Evolutionary conservation across 2,797 vertebrate species (phyloP), one percentile per base, ranked within the genome.

Genomic region (Hoplostethus atlanticus): DNA sequence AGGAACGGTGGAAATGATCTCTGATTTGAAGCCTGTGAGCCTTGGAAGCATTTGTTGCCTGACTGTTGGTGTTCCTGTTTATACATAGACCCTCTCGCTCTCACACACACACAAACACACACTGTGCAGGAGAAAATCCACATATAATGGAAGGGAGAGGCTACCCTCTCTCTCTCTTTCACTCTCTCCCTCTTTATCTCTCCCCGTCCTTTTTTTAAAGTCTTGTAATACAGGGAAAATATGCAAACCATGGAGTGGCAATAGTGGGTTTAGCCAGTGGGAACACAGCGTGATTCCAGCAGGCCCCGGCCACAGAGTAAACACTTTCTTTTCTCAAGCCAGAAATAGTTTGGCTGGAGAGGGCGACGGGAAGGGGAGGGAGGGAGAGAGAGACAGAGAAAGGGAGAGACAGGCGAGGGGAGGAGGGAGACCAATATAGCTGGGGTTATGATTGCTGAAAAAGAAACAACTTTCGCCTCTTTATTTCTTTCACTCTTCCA

Each of bases 271-370:
- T 90, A 90, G 91, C 87, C 83, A 88, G 90, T 91, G 94, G 93
- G 94, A 95, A 94, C 93, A 87, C 92, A 90, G 92, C 88, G 81
- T 94, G 94, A 94, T 87, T 94, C 91, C 88, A 89, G 83, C 90
- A 84, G 89, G 88, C 92, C 89, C 86, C 84, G 71, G 87, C 92
- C 93, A 80, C 93, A 93, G 91, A 94, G 93, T 94, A 95, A 95
- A 95, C 93, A 95, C 91, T 94, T 93, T 94, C 91, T 92, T 91
- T 93, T 95, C 93, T 94, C 89, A 92, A 93, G 93, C 92, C 93
- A 94, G 90, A 91, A 95, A 95, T 95, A 95, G 94, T 95, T 94
- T 94, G 93, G 93, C 93, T 86, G 77, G 87, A 84, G 84, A 84
- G 87, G 68, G 61, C n/a, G 55, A 77, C 68, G 83, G 86, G 85